These are phyloP conservation scores for Hippoglossus hippoglossus DNA, from an alignment of 2,797 vertebrate genomes.

Conservation along the genomic window DNA sequence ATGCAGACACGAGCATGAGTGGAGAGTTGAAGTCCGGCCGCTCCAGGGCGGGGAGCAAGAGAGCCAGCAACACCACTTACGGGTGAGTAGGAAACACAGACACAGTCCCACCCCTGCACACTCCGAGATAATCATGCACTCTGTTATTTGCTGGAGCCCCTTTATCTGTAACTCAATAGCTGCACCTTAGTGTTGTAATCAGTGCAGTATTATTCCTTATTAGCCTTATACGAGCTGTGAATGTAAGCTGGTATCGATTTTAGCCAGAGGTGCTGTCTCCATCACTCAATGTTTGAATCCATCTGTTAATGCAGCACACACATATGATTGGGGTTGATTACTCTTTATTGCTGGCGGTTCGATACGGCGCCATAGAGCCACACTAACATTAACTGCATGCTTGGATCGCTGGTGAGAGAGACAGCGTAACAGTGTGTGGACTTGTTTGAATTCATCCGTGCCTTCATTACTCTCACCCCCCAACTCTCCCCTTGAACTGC, in stretches of 20 bases:
- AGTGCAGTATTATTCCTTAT: constrained; percentile 70
- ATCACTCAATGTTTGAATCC: constrained; percentile 75
- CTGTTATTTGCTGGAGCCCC: constrained; percentile 60
- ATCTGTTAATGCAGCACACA: constrained; percentile 68
- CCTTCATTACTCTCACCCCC: constrained; percentile 46
- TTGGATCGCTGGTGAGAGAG: constrained; percentile 27
- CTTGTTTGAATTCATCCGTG: constrained; percentile 46
- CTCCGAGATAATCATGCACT: constrained; percentile 47
- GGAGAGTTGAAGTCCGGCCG: constrained; percentile 86
- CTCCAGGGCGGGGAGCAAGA: constrained; percentile 82
- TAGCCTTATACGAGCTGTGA: constrained; percentile 59
- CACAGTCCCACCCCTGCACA: constrained; percentile 22
- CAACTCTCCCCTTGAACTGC: constrained; percentile 43
- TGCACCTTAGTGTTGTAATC: constrained; percentile 61
- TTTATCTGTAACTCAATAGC: constrained; percentile 61
- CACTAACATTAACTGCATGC: constrained; percentile 29
- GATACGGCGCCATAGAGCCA: constrained; percentile 27
- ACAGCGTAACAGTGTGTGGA: constrained; percentile 31
- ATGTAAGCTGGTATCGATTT: constrained; percentile 72
- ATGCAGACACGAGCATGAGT: constrained; percentile 86
- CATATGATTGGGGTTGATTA: constrained; percentile 61
- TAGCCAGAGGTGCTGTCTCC: constrained; percentile 58
- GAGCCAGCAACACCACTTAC: constrained; percentile 80
- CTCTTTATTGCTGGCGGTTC: constrained; percentile 56
- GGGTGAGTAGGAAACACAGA: constrained; percentile 77